Percentiles rank a stretch among this genome's conserved stretches.
Evolutionary conservation across 2,888 invertebrate genomes (phyloP).

Genomic region (Diplazon laetatorius): DNA sequence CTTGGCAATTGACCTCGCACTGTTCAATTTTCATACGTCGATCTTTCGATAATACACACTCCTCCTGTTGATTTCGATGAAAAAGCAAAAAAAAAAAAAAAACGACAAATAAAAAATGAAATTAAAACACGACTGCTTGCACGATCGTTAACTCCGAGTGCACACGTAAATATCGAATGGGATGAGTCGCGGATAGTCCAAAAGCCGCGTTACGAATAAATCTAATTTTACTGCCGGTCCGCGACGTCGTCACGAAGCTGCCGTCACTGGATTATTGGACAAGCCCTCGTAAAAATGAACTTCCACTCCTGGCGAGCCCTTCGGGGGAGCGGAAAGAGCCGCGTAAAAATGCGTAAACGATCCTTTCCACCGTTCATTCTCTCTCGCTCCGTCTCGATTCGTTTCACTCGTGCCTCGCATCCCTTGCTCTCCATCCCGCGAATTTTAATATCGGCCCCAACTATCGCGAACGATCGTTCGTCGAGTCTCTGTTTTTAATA

Average conservation of each 20-base stretch:
- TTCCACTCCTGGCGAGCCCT: constrained; percentile 38
- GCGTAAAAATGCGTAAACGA: constrained; percentile 55
- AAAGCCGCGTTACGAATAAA: constrained; percentile 61
- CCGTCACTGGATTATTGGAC: constrained; percentile 55
- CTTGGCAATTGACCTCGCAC: constrained; percentile 8
- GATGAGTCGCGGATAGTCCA: constrained; percentile 49
- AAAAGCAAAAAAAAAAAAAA: constrained; percentile 25
- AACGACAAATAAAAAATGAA: too few species aligned
- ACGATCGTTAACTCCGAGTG: constrained; percentile 49
- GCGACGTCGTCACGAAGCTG: constrained; percentile 54
- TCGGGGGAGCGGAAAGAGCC: background rate
- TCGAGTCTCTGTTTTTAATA: constrained; percentile 15
- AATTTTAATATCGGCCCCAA: constrained; percentile 14
- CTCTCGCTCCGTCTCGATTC: background rate
- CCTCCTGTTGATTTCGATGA: constrained; percentile 7
- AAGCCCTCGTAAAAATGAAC: constrained; percentile 63
- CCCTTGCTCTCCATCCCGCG: background rate
- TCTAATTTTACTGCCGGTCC: constrained; percentile 62
- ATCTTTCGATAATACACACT: background rate
- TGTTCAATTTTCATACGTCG: constrained; percentile 43
- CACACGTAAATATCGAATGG: constrained; percentile 55
- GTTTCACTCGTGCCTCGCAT: background rate
- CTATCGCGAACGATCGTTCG: constrained; percentile 9
- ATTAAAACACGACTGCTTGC: constrained; percentile 29
- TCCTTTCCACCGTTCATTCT: background rate